These are phyloP conservation scores for Lycia hirtaria DNA, from an alignment of 2,888 invertebrate species.

Conservation along the genomic window DNA sequence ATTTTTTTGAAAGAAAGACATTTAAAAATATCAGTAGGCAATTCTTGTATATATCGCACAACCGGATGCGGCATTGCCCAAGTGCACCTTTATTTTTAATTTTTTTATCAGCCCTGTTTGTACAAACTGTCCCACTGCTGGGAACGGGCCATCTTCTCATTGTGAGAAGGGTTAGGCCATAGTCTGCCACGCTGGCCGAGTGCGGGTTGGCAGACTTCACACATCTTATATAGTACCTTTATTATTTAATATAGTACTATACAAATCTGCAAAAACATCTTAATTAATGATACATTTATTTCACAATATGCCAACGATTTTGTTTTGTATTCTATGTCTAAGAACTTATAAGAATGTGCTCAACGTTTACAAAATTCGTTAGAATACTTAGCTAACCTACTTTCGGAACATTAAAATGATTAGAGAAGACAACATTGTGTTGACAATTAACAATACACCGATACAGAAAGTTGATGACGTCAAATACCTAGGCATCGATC, in stretches of 20 bases:
- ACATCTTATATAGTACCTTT: no score
- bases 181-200: no score
- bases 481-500: background rate
- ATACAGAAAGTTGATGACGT: background rate
- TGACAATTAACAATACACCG: background rate
- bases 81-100: constrained; percentile 45
- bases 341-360: background rate
- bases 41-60: background rate
- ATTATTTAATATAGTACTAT: no score
- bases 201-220: no score
- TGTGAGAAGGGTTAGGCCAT: no score
- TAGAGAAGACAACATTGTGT: background rate
- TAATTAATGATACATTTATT: constrained; percentile 22
- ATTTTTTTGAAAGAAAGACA: constrained; percentile 27
- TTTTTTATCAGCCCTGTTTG: no score
- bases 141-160: no score
- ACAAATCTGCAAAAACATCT: no score
- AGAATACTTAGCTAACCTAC: background rate
- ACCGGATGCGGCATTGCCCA: constrained; percentile 37
- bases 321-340: constrained; percentile 31
- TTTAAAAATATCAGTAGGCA: constrained; percentile 4
- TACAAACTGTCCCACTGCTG: no score
- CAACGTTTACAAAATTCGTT: background rate
- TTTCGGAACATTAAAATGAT: background rate
- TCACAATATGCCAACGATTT: constrained; percentile 45